These are phyloP conservation scores for Xanthorhoe spadicearia DNA, from an alignment of 2,888 invertebrate species.

Conservation along the genomic window DNA sequence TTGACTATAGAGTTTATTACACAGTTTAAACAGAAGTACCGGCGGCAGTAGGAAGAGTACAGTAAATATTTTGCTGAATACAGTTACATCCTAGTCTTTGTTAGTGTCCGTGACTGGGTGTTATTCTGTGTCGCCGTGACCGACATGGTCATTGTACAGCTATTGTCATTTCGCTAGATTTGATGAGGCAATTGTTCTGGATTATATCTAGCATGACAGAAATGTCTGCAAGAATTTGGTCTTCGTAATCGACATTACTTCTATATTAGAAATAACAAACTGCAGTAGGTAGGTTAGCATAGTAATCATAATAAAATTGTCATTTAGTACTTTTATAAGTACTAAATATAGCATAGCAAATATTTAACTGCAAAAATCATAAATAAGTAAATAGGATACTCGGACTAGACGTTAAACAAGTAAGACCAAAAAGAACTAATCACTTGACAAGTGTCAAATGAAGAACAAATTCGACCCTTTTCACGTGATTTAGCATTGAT, in stretches of 20 bases:
- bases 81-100: slow-evolving; percentile 61
- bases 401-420: no score
- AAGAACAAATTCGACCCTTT: no score
- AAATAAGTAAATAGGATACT: no score
- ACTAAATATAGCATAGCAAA: no score
- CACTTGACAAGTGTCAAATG: no score
- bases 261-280: neutral
- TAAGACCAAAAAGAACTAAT: no score
- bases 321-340: no score
- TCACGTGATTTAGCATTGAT: no score
- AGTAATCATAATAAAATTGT: no score
- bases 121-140: slow-evolving; percentile 41
- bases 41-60: slow-evolving; percentile 42
- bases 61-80: slow-evolving; percentile 59
- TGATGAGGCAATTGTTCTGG: slow-evolving; percentile 40
- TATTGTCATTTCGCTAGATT: slow-evolving; percentile 40
- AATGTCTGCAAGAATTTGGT: slow-evolving; percentile 3
- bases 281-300: no score
- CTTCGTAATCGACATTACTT: neutral
- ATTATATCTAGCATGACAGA: slow-evolving; percentile 37
- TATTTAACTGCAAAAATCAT: no score
- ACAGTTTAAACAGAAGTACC: neutral
- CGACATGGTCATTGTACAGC: slow-evolving; percentile 39
- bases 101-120: slow-evolving; percentile 26
- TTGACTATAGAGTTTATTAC: neutral